Evolutionary conservation across 2,888 invertebrate genomes (phyloP).

Genomic region (Leistus spinibarbis): DNA sequence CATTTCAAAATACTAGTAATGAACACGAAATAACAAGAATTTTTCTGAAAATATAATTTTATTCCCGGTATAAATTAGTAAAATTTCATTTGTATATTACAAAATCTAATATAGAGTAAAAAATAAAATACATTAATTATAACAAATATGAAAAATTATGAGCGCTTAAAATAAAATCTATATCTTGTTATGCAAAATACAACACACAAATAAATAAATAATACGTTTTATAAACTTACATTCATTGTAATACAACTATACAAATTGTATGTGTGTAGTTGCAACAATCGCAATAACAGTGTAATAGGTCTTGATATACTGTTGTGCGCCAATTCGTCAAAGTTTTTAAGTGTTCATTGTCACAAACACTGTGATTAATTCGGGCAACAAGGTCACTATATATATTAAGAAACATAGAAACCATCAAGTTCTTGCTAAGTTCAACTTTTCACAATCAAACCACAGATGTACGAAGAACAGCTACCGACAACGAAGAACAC

Average conservation of each 20-base stretch:
- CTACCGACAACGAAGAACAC: slow-evolving; percentile 34
- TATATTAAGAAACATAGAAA: neutral
- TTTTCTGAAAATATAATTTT: neutral
- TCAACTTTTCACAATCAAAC: slow-evolving; percentile 24
- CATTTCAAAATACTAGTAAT: neutral
- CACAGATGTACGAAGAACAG: slow-evolving; percentile 27
- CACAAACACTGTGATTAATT: slow-evolving; percentile 8
- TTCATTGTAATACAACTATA: slow-evolving; percentile 18
- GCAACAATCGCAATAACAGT: slow-evolving; percentile 28
- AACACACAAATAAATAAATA: slow-evolving; percentile 9
- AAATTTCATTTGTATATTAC: neutral
- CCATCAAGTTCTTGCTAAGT: slow-evolving; percentile 12
- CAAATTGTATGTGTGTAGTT: neutral
- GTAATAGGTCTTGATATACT: slow-evolving; percentile 14
- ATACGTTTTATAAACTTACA: slow-evolving; percentile 20
- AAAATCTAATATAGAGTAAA: neutral
- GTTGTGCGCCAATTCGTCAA: slow-evolving; percentile 8
- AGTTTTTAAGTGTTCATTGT: slow-evolving; percentile 26
- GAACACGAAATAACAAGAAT: neutral
- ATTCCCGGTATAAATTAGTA: neutral
- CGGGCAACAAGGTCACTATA: neutral
- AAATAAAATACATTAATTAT: neutral
- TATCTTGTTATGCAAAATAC: neutral
- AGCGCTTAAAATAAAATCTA: neutral
- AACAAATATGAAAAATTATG: neutral